Conservation (phyloP, 2,888 invertebrate genomes). For the Patella depressa region DNA sequence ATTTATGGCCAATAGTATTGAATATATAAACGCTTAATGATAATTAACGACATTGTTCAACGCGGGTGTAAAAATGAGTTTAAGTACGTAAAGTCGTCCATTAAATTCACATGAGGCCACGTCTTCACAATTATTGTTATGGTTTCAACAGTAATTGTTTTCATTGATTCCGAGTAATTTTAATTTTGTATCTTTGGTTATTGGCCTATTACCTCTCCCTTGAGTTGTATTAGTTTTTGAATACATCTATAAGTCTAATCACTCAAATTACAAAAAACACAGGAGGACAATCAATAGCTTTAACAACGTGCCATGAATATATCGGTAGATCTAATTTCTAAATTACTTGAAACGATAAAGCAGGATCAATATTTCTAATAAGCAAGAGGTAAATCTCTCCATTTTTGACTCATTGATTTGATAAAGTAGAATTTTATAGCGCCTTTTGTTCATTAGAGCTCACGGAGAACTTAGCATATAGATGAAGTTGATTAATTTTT, state of each 20-base stretch:
- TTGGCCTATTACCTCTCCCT: background rate
- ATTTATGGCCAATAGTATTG: too few relatives aligned
- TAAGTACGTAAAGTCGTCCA: too few relatives aligned
- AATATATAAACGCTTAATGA: too few relatives aligned
- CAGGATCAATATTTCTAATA: conserved; percentile 7
- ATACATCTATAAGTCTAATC: conserved; percentile 10
- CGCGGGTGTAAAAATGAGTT: too few relatives aligned
- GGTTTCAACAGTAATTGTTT: background rate
- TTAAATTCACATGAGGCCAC: too few relatives aligned
- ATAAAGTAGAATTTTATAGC: conserved; percentile 10
- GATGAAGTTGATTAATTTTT: too few relatives aligned
- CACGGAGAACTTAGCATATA: background rate
- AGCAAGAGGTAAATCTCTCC: background rate
- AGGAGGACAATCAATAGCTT: background rate
- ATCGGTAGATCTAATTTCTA: conserved; percentile 7
- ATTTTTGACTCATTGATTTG: conserved; percentile 9
- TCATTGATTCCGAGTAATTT: background rate
- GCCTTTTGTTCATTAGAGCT: background rate
- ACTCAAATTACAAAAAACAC: conserved; percentile 6
- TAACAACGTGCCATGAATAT: conserved; percentile 10
- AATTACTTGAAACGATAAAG: conserved; percentile 10
- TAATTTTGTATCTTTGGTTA: background rate
- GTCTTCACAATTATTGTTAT: too few relatives aligned
- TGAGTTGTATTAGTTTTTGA: background rate
- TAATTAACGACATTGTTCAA: too few relatives aligned